Base-by-base conservation (phyloP, 2,888 invertebrate genomes). In the Myathropa florea region DNA sequence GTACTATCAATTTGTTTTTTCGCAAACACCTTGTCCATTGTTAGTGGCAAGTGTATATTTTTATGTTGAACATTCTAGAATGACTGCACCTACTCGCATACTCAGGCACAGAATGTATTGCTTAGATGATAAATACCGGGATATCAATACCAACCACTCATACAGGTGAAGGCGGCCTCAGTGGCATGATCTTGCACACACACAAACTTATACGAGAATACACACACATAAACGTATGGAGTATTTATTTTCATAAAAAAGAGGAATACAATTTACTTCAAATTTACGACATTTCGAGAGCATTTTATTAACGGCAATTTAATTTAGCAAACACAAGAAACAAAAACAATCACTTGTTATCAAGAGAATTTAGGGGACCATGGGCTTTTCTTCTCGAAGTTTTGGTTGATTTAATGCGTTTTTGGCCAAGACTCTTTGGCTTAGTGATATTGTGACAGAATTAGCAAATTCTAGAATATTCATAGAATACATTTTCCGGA, bases 1-100 rank as follows among this genome's bases (percentile, higher is more conserved):
- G 73, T 68, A 61, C 73, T 73, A 80, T 73, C 68, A 71, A 71
- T 72, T 28, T 61, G 33, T 57, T 57, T 26, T 57, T 57, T 57
- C 61, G 23, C 23, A 67, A 77, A 67, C 76, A 82, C 76, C 76
- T 82, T 72, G 76, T 61, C 53, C 65, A 77, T 77, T 71, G 76
- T 77, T 82, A 68, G 73, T 65, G 70, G 64, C 46, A 30, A 59
- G 46, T 57, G 61, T 65, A 28, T 80, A 60, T 65, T 72, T 80
- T 67, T 72, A 80, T 80, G 61, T 39, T 77, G 82, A 77, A 82
- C 33, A 21, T 77, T 82, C 82, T 76, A 76, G 82, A 82, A 82
- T 39, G 30, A n/a, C 18, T 65, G 28, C 68, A 68, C 30, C 26
- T 53, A 68, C 24, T 26, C 23, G 24, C 57, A 57, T 14, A 14